Evolutionary conservation across 2,888 invertebrate species (phyloP), one percentile per base, ranked within the genome.

Genomic region (Apotomis betuletana): DNA sequence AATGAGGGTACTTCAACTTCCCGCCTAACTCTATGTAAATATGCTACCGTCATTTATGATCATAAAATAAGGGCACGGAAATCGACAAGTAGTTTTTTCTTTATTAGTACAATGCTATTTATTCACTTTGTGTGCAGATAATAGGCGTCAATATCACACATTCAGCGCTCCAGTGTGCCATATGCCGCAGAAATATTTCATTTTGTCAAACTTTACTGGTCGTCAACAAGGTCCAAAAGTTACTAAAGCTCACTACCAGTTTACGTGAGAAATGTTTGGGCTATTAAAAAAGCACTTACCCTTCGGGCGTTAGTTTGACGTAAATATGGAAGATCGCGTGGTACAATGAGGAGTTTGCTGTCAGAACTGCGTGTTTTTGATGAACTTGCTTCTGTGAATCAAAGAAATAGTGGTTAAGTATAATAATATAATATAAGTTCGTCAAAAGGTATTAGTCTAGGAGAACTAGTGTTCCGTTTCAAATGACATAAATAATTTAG

Each of bases 301-400:
- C 93, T 90, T 85, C 93, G 83, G 68, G 93, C 93, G 93, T 93
- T 92, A 89, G 93, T 93, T 85, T 93, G 93, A 81, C 93, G 90
- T 85, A 93, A 85, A 80, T 93, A 93, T 52, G 93, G 93, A 73
- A 93, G 90, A 80, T 93, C 92, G 75, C 92, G 88, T 4, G 92
- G 92, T 73, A 93, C 92, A 67, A 92, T 93, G 67, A 92, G 85
- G 76, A 92, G 86, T 82, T 93, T 92, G 81, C 91, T 92, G 68
- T 86, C 80, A 70, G 89, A 81, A 77, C 81, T 85, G 74, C 88
- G 85, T 60, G 85, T 83, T 81, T 88, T 91, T 36, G 92, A 92
- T 69, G 90, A 88, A 77, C 90, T 85, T 57, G 91, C 86, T 86
- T 92, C 92, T 92, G 89, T 75, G 77, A 85, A 78, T 3, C 70